These are phyloP conservation scores for Orthonevra nobilis DNA, from an alignment of 2,888 invertebrate species.

Conservation along the genomic window DNA sequence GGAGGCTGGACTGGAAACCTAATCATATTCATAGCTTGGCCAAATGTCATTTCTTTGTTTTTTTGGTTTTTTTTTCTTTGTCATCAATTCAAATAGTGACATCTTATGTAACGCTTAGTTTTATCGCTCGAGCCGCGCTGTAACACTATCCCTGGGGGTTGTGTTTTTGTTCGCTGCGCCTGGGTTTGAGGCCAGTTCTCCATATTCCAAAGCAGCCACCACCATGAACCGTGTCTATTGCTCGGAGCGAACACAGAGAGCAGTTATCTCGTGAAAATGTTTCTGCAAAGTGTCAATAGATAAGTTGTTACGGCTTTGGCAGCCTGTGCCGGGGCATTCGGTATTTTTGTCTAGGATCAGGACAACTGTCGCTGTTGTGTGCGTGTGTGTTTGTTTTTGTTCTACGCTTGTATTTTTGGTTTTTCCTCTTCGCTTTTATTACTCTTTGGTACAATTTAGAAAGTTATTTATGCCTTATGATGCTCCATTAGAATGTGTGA, in stretches of 20 bases:
- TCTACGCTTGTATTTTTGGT: conserved; percentile 21
- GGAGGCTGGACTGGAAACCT: not conserved
- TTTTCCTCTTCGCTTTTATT: conserved; percentile 48
- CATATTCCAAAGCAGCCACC: not conserved
- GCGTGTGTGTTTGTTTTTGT: conserved; percentile 20
- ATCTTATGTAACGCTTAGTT: conserved; percentile 36
- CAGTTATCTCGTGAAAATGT: conserved; percentile 56
- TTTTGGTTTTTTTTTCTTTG: too few relatives aligned
- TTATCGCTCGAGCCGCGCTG: conserved; percentile 35
- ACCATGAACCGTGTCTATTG: conserved; percentile 10
- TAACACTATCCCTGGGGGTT: conserved; percentile 6
- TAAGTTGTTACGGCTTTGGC: conserved; percentile 63
- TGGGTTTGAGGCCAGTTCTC: conserved; percentile 13
- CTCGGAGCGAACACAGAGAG: conserved; percentile 35
- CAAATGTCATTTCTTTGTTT: conserved; percentile 33
- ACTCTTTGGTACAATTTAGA: conserved; percentile 64
- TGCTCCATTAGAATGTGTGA: conserved; percentile 67
- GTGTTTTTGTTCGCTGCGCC: not conserved
- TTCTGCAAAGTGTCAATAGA: conserved; percentile 69
- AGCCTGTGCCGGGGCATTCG: conserved; percentile 14
- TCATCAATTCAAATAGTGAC: conserved; percentile 55
- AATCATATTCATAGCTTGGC: conserved; percentile 38
- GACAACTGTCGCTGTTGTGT: conserved; percentile 17
- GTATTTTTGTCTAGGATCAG: conserved; percentile 18
- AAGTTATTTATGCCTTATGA: conserved; percentile 68